These are phyloP conservation scores for Lagria hirta DNA, from an alignment of 2,888 invertebrate genomes.

Conservation along the genomic window DNA sequence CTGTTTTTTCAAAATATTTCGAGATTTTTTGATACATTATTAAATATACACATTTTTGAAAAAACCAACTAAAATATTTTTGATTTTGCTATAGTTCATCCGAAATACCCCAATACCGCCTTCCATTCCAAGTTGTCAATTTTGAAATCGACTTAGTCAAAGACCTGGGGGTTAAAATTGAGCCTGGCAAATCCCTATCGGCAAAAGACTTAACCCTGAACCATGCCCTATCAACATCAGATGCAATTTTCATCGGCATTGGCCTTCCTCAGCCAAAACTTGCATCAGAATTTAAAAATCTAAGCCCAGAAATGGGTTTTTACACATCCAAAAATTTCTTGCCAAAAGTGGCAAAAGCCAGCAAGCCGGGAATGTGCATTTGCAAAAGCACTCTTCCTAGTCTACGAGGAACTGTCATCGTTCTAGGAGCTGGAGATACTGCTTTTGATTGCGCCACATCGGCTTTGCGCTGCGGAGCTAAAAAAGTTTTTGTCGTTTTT, in stretches of 20 bases:
- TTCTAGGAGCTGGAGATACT: constrained; percentile 96
- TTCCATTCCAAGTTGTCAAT: constrained; percentile 89
- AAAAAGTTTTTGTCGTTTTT: constrained; percentile 89
- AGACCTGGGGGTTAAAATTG: constrained; percentile 90
- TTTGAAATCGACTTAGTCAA: constrained; percentile 90
- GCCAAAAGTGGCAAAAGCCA: constrained; percentile 82
- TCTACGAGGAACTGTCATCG: constrained; percentile 81
- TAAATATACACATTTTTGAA: not conserved
- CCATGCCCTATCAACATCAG: constrained; percentile 69
- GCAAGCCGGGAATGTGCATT: constrained; percentile 85
- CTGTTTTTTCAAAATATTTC: too few relatives aligned
- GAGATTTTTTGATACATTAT: constrained; percentile 6
- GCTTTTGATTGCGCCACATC: constrained; percentile 99
- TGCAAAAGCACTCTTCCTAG: constrained; percentile 74
- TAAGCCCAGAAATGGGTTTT: constrained; percentile 82
- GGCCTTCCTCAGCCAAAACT: constrained; percentile 90
- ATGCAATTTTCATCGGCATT: constrained; percentile 82
- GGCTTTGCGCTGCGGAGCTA: constrained; percentile 91
- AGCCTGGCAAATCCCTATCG: constrained; percentile 71
- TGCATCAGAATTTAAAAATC: constrained; percentile 72
- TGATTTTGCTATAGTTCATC: constrained; percentile 67
- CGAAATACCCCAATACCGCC: constrained; percentile 96
- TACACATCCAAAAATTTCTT: constrained; percentile 94
- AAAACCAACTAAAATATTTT: constrained; percentile 7
- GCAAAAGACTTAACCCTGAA: constrained; percentile 73